These are phyloP conservation scores for Netelia inedita DNA, from an alignment of 2,888 invertebrate genomes.

Conservation along the genomic window DNA sequence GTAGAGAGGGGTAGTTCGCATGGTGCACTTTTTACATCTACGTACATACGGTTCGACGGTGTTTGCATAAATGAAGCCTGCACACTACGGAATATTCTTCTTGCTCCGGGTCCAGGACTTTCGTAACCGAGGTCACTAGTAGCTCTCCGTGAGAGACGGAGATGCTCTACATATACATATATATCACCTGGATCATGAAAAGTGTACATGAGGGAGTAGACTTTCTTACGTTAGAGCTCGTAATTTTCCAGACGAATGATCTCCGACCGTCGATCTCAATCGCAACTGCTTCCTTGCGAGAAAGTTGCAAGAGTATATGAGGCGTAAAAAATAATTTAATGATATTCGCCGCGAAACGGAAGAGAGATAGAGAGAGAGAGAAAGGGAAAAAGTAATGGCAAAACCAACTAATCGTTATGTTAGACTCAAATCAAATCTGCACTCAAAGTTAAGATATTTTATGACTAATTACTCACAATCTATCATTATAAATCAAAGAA, in stretches of 20 bases:
- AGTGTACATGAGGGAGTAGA: not conserved
- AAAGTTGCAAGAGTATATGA: conserved; percentile 11
- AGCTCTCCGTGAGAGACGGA: conserved; percentile 5
- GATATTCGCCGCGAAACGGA: not conserved
- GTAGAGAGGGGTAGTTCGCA: conserved; percentile 14
- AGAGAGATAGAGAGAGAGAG: not conserved
- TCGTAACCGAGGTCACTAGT: conserved; percentile 12
- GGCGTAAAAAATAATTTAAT: conserved; percentile 44
- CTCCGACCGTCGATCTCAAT: conserved; percentile 44
- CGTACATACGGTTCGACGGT: not conserved
- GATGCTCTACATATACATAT: not conserved
- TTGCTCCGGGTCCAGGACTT: conserved; percentile 17
- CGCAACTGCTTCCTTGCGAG: not conserved
- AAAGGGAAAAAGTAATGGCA: not conserved
- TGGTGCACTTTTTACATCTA: conserved; percentile 10
- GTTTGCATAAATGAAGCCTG: conserved; percentile 8
- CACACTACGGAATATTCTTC: conserved; percentile 12
- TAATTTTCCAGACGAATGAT: conserved; percentile 65
- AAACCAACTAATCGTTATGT: too few relatives aligned
- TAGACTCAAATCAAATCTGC: too few relatives aligned
- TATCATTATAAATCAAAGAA: too few relatives aligned
- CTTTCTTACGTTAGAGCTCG: conserved; percentile 26
- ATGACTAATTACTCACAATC: too few relatives aligned
- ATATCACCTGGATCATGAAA: conserved; percentile 16
- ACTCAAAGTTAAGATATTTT: too few relatives aligned